Evolutionary conservation across 2,797 vertebrate genomes (phyloP), one percentile per base, ranked within the genome.

Genomic region (Notolabrus celidotus): DNA sequence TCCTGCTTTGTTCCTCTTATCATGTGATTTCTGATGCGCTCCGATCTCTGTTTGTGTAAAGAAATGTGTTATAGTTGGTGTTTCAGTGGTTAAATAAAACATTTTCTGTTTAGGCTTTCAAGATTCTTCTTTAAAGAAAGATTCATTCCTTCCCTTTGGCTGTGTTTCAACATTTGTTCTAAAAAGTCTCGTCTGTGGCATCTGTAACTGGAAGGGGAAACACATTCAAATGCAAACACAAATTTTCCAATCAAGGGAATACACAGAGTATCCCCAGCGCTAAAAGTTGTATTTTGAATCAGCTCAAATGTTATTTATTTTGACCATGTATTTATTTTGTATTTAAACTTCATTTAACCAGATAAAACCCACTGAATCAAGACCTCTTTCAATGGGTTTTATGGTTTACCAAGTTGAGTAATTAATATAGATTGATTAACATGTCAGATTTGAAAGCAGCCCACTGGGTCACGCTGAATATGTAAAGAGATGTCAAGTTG

Each of bases 1-100:
- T 80, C 64, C 57, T 66, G 47, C 69, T 80, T 61, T 58, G 54
- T 79, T 86, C 83, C 69, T 72, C 79, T 52, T 76, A 19, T 83
- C 77, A 95, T 84, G 70, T 87, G 84, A 77, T 83, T 45, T 52
- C n/a, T 25, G 15, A 63, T 66, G 43, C 25, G 14, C 34, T 49
- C 23, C 25, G 66, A 7, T 0, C 2, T 43, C 54, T 76, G 54
- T 49, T 79, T 69, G 14, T 17, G 11, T 56, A 22, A 63, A 55
- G 12, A 67, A 71, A 46, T 41, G 42, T 83, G 42, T 53, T 71
- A 71, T 14, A 69, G 55, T 47, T 67, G 4, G 64, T 50, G 58
- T 42, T 73, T 55, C 12, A 52, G 39, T 3, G 19, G 11, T 61
- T 31, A 34, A 62, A 23, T 51, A 68, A 64, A 25, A 51, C 42